These are phyloP conservation scores for Agelastica alni DNA, from an alignment of 2,888 invertebrate species.

Conservation along the genomic window DNA sequence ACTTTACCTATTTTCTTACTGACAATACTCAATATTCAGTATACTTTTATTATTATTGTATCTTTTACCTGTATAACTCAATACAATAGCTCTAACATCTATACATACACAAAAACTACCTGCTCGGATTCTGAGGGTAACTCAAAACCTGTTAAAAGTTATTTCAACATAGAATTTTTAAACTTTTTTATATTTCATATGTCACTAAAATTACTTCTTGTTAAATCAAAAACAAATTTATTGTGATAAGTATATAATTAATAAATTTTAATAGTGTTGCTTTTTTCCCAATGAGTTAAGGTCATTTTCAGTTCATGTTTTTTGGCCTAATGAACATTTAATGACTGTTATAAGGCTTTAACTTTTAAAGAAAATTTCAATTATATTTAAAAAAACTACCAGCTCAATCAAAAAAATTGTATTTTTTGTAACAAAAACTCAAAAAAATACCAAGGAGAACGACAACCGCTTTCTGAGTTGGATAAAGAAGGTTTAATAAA, in stretches of 20 bases:
- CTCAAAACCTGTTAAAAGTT: conserved; percentile 5
- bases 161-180: conserved; percentile 6
- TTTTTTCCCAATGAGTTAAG: conserved; percentile 10
- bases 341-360: neutral
- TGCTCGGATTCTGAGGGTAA: conserved; percentile 4
- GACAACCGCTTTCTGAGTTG: neutral
- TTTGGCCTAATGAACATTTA: neutral
- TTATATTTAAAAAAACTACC: neutral
- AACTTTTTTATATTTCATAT: conserved; percentile 8
- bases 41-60: no score
- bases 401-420: neutral
- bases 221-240: conserved; percentile 3
- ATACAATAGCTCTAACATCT: conserved; percentile 8
- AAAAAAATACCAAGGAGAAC: neutral
- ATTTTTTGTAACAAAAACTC: neutral
- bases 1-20: no score
- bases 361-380: no score
- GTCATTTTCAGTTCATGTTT: no score
- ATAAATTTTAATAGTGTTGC: conserved; percentile 9
- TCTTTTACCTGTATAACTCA: conserved; percentile 9
- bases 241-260: conserved; percentile 5
- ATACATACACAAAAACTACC: conserved; percentile 8
- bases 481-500: neutral
- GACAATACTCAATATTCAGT: neutral
- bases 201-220: neutral